Percentiles rank a stretch among this genome's conserved stretches.
Evolutionary conservation across 2,113 vertebrate species (phyloP).

Genomic region (Mastomys natalensis): DNA sequence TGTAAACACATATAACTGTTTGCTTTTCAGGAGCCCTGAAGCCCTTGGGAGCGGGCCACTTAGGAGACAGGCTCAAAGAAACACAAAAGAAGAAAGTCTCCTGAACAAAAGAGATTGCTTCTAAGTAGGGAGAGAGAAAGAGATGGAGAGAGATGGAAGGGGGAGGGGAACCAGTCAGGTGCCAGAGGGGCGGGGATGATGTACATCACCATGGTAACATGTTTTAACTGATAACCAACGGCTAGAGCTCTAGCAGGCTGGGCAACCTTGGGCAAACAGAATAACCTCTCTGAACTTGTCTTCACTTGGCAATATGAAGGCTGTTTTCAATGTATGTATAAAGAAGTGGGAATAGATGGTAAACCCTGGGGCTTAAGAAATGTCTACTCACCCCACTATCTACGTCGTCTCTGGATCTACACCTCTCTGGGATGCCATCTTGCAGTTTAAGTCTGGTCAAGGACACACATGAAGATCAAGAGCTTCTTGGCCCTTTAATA

Average conservation of each 20-base stretch:
- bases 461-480: not conserved
- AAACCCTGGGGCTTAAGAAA: not conserved
- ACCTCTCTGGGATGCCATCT: not conserved
- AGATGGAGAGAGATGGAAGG: not conserved
- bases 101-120: conserved; percentile 7
- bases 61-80: conserved; percentile 39
- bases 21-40: conserved; percentile 36
- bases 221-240: not conserved
- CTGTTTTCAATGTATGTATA: not conserved
- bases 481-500: not conserved
- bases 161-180: not conserved
- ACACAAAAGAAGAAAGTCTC: conserved; percentile 48
- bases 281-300: not conserved
- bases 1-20: not conserved
- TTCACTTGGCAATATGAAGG: not conserved
- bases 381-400: not conserved
- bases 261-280: not conserved
- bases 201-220: not conserved
- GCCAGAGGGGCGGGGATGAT: not conserved
- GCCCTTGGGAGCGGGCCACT: not conserved
- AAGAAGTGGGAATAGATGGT: not conserved
- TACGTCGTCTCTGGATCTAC: not conserved
- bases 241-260: not conserved
- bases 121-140: not conserved
- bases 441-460: not conserved